These are phyloP conservation scores for Pycnonotus jocosus DNA, from an alignment of 2,113 vertebrate genomes.

Conservation along the genomic window DNA sequence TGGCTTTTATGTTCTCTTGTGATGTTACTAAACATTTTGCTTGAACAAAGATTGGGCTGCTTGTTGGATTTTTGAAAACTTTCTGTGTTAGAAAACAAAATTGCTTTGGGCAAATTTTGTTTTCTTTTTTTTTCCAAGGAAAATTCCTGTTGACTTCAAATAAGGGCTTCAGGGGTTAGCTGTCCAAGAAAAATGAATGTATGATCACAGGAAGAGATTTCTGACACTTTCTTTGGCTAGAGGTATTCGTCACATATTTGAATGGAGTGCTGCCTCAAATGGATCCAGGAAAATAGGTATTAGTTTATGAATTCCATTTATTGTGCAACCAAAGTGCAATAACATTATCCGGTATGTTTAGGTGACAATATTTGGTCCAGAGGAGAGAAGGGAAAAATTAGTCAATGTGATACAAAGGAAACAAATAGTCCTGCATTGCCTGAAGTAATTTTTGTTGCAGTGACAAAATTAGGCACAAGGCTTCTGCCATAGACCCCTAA, in stretches of 20 bases:
- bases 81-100: background rate
- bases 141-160: constrained; percentile 17
- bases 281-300: background rate
- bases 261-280: background rate
- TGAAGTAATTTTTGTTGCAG: background rate
- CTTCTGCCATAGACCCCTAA: background rate
- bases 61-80: background rate
- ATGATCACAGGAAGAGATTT: background rate
- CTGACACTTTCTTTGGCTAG: background rate
- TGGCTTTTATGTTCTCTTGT: background rate
- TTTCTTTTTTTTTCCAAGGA: background rate
- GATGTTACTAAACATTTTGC: background rate
- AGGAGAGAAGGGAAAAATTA: background rate
- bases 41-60: background rate
- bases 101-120: background rate
- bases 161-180: background rate
- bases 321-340: background rate
- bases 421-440: background rate
- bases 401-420: background rate
- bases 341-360: background rate
- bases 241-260: background rate
- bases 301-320: background rate
- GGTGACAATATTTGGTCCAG: background rate
- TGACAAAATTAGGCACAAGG: background rate
- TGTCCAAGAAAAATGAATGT: background rate